A percentile compares a stretch with the other conserved stretches of the same genome.
Evolutionary conservation across 1,140 invertebrate species (phyloP).

Genomic region (Gonatopus flavifemur): DNA sequence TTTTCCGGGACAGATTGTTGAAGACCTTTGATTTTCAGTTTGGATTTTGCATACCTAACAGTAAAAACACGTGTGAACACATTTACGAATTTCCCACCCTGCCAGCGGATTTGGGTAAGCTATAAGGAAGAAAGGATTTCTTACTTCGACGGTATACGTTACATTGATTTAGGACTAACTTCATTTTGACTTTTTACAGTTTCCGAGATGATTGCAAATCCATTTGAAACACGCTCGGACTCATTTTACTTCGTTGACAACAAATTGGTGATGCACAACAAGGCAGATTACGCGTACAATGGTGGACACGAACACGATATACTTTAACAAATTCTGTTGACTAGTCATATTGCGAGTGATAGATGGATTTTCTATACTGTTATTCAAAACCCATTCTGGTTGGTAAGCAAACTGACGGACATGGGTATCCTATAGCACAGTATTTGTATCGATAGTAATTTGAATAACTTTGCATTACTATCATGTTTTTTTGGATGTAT

Average conservation of each 20-base stretch:
- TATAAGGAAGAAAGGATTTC: background rate
- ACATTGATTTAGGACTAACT: background rate
- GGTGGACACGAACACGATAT: slow-evolving; percentile 61
- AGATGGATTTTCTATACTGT: too few species aligned
- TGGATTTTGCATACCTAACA: slow-evolving; percentile 98
- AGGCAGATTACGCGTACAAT: slow-evolving; percentile 95
- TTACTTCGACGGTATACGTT: background rate
- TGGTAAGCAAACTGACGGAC: too few species aligned
- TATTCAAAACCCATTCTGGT: too few species aligned
- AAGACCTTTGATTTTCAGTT: slow-evolving; percentile 99
- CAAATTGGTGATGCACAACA: slow-evolving; percentile 97
- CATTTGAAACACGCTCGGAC: slow-evolving; percentile 96
- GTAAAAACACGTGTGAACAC: slow-evolving; percentile 96
- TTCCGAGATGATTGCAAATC: slow-evolving; percentile 92
- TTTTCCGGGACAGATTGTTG: slow-evolving; percentile 88
- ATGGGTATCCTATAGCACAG: too few species aligned
- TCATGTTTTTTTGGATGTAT: too few species aligned
- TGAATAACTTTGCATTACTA: too few species aligned
- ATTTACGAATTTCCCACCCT: slow-evolving; percentile 98
- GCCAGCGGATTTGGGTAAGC: slow-evolving; percentile 81
- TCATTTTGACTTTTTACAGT: slow-evolving; percentile 77
- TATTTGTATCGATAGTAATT: too few species aligned
- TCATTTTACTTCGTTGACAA: slow-evolving; percentile 99
- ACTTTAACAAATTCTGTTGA: slow-evolving; percentile 28
- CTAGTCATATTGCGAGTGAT: slow-evolving; percentile 19